Evolutionary conservation across 2,888 invertebrate species (phyloP).

Genomic region (Thecophora atra): DNA sequence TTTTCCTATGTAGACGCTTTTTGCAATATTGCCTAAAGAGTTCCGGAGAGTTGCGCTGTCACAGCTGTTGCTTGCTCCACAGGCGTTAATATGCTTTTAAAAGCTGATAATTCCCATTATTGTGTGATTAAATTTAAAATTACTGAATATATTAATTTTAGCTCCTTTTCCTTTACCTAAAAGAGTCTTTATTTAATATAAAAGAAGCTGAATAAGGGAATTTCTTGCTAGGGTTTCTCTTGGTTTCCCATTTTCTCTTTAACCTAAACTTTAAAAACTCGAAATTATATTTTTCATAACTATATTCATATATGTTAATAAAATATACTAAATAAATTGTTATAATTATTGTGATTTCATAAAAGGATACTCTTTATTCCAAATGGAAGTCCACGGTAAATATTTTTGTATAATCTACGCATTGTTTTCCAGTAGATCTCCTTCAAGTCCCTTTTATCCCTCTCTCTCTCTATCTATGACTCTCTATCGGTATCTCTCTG

Average conservation of each 20-base stretch:
- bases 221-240: too few species aligned
- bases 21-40: not conserved
- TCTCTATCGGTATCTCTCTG: too few species aligned
- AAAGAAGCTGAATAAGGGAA: too few species aligned
- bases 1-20: constrained; percentile 32
- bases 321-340: not conserved
- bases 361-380: constrained; percentile 63
- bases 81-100: constrained; percentile 9
- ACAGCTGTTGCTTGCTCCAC: constrained; percentile 1
- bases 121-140: not conserved
- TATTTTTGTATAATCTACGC: constrained; percentile 30
- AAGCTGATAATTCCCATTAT: not conserved
- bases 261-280: too few species aligned
- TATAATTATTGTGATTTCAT: constrained; percentile 51
- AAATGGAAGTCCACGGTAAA: constrained; percentile 67
- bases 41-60: not conserved
- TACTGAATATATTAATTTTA: not conserved
- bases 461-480: constrained; percentile 13
- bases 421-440: constrained; percentile 7
- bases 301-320: too few species aligned
- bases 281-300: too few species aligned
- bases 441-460: not conserved
- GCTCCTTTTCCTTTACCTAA: too few species aligned
- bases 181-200: too few species aligned
- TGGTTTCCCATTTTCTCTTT: too few species aligned